phyloP scores from a whole-genome alignment of 2,113 vertebrate genomes.

The Odontesthes bonariensis region DNA sequence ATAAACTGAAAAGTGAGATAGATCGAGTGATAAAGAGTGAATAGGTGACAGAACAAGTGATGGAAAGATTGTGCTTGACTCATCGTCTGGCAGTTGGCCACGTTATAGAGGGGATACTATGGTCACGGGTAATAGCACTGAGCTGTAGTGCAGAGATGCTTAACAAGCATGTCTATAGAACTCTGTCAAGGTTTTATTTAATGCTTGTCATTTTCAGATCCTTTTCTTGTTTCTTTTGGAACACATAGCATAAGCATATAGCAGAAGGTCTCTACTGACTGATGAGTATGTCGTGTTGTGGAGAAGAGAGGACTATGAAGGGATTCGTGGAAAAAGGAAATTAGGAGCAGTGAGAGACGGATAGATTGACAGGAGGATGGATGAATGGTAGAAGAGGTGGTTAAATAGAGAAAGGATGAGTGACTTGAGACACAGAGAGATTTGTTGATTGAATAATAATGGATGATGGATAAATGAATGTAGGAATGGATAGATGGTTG shows the following conservation, averaged over 20 bases:
- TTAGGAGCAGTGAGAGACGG: conserved; percentile 26
- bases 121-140: conserved; percentile 24
- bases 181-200: conserved; percentile 72
- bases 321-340: conserved; percentile 48
- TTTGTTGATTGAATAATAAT: background rate
- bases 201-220: conserved; percentile 41
- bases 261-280: conserved; percentile 26
- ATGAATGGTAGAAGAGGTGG: background rate
- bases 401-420: background rate
- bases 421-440: conserved; percentile 5
- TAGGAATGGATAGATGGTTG: background rate
- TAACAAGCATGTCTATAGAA: conserved; percentile 69
- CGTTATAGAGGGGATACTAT: conserved; percentile 50
- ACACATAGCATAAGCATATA: conserved; percentile 51
- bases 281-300: conserved; percentile 21
- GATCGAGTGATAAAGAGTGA: conserved; percentile 32
- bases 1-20: background rate
- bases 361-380: conserved; percentile 8
- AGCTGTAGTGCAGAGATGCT: conserved; percentile 46
- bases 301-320: conserved; percentile 27
- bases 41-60: conserved; percentile 42
- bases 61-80: conserved; percentile 38
- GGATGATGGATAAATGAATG: conserved; percentile 13
- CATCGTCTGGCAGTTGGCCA: conserved; percentile 44
- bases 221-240: conserved; percentile 73